A percentile compares a stretch with the other conserved stretches of the same genome.
These are phyloP conservation scores for Enhydra lutris DNA, from an alignment of 2,113 vertebrate species.

Conservation along the genomic window DNA sequence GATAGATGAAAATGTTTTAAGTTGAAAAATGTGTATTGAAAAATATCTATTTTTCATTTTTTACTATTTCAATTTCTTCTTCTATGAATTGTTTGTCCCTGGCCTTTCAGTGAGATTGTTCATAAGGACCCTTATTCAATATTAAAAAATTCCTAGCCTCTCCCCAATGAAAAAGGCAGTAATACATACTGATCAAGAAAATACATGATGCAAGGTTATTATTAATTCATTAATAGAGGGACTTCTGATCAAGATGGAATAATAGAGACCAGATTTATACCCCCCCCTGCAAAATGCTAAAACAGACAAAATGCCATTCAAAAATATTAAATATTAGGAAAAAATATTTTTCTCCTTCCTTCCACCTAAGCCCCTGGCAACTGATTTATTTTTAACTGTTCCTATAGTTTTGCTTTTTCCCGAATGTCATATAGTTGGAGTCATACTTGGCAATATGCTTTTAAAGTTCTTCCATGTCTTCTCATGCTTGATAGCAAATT, in stretches of 20 bases:
- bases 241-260: neutral
- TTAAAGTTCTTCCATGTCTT: neutral
- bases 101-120: neutral
- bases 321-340: neutral
- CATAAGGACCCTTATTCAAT: neutral
- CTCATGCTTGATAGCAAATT: neutral
- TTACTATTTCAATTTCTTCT: neutral
- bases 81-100: neutral
- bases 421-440: neutral
- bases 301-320: neutral
- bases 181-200: neutral
- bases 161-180: neutral
- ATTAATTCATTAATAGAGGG: neutral
- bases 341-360: neutral
- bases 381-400: neutral
- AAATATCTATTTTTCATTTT: neutral
- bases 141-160: neutral
- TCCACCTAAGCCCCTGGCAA: neutral
- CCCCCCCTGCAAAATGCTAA: neutral
- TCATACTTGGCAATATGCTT: neutral
- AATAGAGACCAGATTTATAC: neutral
- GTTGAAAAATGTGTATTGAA: neutral
- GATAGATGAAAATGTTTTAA: neutral
- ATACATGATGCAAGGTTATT: neutral
- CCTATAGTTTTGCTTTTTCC: neutral